A percentile compares a stretch with the other conserved stretches of the same genome.
Evolutionary conservation across 2,113 vertebrate species (phyloP).

Genomic region (Sorex fumeus): DNA sequence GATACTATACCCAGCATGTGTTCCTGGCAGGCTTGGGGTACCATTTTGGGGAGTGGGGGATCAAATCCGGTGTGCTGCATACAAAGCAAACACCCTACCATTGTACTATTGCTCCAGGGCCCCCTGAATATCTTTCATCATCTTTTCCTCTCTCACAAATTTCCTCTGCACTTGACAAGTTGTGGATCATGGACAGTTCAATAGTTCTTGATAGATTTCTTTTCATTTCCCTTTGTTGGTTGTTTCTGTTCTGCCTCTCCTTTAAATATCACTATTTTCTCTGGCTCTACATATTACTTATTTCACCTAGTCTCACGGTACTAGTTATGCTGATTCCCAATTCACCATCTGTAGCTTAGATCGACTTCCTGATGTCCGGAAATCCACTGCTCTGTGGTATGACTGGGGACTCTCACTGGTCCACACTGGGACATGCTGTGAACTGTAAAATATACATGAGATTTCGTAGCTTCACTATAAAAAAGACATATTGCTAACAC

Average conservation of each 20-base stretch:
- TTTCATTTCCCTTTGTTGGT: neutral
- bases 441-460: neutral
- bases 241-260: slow-evolving; percentile 2
- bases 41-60: too few relatives aligned
- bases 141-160: neutral
- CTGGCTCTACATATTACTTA: neutral
- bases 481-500: neutral
- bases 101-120: too few relatives aligned
- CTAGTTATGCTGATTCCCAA: neutral
- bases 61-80: too few relatives aligned
- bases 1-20: too few relatives aligned
- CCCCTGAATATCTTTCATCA: slow-evolving; percentile 27
- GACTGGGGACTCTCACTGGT: neutral
- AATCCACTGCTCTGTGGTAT: neutral
- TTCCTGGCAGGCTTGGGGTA: too few relatives aligned
- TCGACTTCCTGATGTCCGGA: neutral
- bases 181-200: too few relatives aligned
- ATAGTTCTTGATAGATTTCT: neutral
- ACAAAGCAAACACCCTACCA: too few relatives aligned
- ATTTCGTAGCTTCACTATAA: slow-evolving; percentile 49
- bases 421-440: neutral
- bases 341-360: neutral
- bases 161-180: neutral
- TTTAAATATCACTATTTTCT: slow-evolving; percentile 21
- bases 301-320: neutral